Evolutionary conservation across 2,888 invertebrate species (phyloP), one percentile per base, ranked within the genome.

Genomic region (Ischnura elegans): DNA sequence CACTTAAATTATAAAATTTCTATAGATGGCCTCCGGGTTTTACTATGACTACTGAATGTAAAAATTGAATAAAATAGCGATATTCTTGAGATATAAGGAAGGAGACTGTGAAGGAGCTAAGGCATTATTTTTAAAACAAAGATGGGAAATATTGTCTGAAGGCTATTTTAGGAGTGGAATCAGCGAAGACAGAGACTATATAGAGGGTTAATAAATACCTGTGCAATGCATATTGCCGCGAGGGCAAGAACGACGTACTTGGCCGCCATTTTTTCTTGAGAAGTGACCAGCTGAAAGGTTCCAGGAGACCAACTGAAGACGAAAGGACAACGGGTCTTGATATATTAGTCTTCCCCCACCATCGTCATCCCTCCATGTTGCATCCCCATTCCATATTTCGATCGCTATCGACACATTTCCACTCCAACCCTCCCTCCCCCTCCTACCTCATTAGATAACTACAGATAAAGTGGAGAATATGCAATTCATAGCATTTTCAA

Each of bases 261-360:
- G 61, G 90, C 61, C 43, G 90, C 90, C 90, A 90, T 90, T 43
- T 51, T 66, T 61, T 25, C 76, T 76, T 36, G 90, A 43, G 45
- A 29, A 2, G 43, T 43, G 55, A 42, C 66, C n/a, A 36, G 90
- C 66, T 43, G 90, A 61, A n/a, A n/a, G 90, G 61, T 90, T 90
- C 90, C 90, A 90, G 90, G 61, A 90, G 90, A n/a, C 90, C 90
- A 90, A 90, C 90, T 90, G 90, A 90, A 61, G 61, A 42, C 42
- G 43, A 19, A 66, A 61, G 43, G 90, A 66, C 42, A 66, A 61
- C 61, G 90, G 43, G 36, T 76, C 43, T n/a, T n/a, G 43, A 43
- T 90, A 61, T 90, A 90, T 90, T 61, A 45, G 61, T 90, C 61
- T 45, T 43, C 90, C 90, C 25, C 61, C 90, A 76, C 36, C 76